Base-by-base conservation (phyloP, 2,113 vertebrate genomes). In the Rafetus swinhoei region DNA sequence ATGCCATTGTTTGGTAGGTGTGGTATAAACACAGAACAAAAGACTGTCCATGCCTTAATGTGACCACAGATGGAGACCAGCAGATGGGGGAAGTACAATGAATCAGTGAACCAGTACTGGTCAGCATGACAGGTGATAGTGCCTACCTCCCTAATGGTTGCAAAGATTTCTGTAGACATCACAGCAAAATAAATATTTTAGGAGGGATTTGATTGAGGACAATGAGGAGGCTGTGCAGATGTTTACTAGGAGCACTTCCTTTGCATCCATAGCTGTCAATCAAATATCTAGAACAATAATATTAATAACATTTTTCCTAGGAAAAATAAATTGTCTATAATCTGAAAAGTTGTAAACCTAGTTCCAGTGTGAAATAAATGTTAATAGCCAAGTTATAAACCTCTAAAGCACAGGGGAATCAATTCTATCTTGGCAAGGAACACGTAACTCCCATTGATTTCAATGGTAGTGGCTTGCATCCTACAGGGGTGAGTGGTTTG, bases 361-460 rank as follows among this genome's bases (percentile, higher is more conserved):
- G 90, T 93, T 94, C 53, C 52, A 55, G 53, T 50, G 79, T 29
- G 35, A 91, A 82, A 59, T 50, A 24, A 77, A 50, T 77, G 74
- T 77, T 77, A 50, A 77, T 77, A 87, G 79, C 62, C 84, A 84
- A 92, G 82, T 82, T 88, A 53, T 35, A 76, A 93, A 79, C 50
- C 77, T 92, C 81, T 92, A 88, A 92, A 95, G 56, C 79, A 85
- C 35, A 57, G 55, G 39, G 2, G 1, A 94, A 95, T 96, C 90
- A 93, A 94, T 96, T 95, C 74, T 93, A 65, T 50, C 90, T 95
- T 85, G 84, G 94, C 81, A 89, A 95, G 92, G 86, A 95, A 79
- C 85, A 90, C 65, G 0, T 0, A 90, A 29, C 1, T 0, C 88
- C 92, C 94, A 59, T 8, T 92, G 95, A 94, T 94, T 97, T 50